Base-by-base conservation (phyloP, 2,113 vertebrate species). In the Crotophaga sulcirostris region DNA sequence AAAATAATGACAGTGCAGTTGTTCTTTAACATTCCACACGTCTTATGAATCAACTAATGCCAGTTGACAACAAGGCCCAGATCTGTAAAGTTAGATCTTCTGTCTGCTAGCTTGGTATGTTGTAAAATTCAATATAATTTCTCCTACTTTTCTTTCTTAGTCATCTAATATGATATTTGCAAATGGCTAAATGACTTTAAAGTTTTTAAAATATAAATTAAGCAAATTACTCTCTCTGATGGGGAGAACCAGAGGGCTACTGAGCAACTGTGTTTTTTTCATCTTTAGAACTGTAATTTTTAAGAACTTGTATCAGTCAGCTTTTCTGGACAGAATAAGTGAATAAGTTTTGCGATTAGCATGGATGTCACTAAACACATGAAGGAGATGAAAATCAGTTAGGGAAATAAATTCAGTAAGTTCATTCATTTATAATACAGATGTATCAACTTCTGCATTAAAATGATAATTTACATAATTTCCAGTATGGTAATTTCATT, bases 131-230 rank as follows among this genome's bases (percentile, higher is more conserved):
- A 12, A 42, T 82, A 17, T 38, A 69, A 66, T 79, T 78, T 86
- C 72, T 94, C 49, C 54, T 67, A 31, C n/a, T 67, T 90, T 91
- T 79, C 62, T 85, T n/a, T 75, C n/a, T 81, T 81, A 83, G 58
- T 79, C 40, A 52, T 68, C 34, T 88, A 60, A 77, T 67, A 62
- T 20, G 36, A 25, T 87, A 73, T 70, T 77, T 94, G n/a, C 44
- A 93, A 87, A 86, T 85, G 42, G 38, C 51, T 91, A 96, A 89
- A 83, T 74, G 36, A 72, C 40, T 90, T 88, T 69, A 59, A 92
- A 91, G 76, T 90, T 89, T 94, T 95, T 93, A 85, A 87, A 89
- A 90, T 93, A 58, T 49, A 94, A 95, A 94, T 80, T 91, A 83
- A 84, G 16, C 55, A n/a, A 87, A 89, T 33, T 80, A 84, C 29